Base-by-base conservation (phyloP, 2,113 vertebrate genomes). In the Anolis carolinensis region DNA sequence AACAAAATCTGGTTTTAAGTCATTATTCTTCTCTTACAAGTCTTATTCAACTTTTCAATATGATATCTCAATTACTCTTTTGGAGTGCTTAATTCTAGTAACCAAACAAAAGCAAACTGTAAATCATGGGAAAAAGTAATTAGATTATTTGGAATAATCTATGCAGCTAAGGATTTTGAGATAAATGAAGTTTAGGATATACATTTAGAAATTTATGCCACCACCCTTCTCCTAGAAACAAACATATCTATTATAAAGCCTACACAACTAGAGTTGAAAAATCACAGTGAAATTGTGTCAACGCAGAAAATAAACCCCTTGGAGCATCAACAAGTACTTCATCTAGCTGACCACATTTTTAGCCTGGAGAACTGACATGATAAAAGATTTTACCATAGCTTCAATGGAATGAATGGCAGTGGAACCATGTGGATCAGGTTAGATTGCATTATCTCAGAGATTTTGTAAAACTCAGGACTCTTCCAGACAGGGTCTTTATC, bases 41-140 rank as follows among this genome's bases (percentile, higher is more conserved):
- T 36, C 78, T 79, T 23, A 27, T 32, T 5, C 16, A 87, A n/a
- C 7, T 88, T 87, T 65, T 90, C 79, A 81, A 21, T 21, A 7
- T 79, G 71, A 85, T 21, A 20, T 34, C 36, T 78, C 73, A 16
- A 20, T 89, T n/a, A 86, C 76, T 73, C 82, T 74, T 44, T 48
- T 25, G 81, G 32, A 92, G 85, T 87, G 4, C 85, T 91, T 70
- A 67, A 63, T 55, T 39, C 11, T 68, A 87, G 89, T 79, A 32
- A 48, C 50, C 84, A 81, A 6, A 44, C 39, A 65, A 70, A 2
- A 55, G 70, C 77, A 1, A 2, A 80, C 34, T 84, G 79, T 82
- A 91, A 90, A 89, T 89, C 84, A 88, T n/a, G 72, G 80, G 75
- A 81, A 10, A 10, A 87, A 50, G 2, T 92, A 91, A 92, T 34